Evolutionary conservation across 2,113 vertebrate genomes (phyloP).

Genomic region (Crocuta crocuta): DNA sequence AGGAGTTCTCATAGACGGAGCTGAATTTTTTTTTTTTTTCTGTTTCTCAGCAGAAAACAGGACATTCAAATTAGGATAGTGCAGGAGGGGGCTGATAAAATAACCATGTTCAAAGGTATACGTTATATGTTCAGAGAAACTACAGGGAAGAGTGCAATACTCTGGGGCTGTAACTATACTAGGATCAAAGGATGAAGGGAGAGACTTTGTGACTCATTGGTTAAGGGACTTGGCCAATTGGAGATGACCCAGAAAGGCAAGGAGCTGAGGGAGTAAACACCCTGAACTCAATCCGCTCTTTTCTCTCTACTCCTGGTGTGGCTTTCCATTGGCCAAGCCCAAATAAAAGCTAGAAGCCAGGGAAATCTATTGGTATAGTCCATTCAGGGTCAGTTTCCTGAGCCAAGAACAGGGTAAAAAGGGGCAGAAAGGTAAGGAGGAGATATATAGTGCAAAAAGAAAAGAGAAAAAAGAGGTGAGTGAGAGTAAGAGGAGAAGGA

Average conservation of each 20-base stretch:
- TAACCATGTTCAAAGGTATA: neutral
- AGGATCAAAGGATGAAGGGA: neutral
- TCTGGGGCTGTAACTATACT: neutral
- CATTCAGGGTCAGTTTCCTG: neutral
- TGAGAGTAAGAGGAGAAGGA: neutral
- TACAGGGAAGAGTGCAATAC: neutral
- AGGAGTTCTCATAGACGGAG: neutral
- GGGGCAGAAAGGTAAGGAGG: neutral
- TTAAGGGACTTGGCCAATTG: neutral
- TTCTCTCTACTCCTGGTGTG: neutral
- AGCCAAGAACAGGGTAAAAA: neutral
- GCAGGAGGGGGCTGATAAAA: neutral
- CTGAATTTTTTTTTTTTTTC: neutral
- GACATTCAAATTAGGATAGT: neutral
- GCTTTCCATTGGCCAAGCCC: neutral
- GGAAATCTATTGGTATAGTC: neutral
- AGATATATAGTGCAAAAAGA: neutral
- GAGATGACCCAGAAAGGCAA: neutral
- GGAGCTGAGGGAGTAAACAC: neutral
- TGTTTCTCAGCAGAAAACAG: neutral
- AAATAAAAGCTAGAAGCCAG: neutral
- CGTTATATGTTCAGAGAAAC: neutral
- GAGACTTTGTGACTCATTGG: neutral
- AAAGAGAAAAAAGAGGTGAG: neutral
- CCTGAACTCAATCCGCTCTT: neutral